Conservation (phyloP, 2,888 invertebrate genomes). For the Dicyrtomina minuta region DNA sequence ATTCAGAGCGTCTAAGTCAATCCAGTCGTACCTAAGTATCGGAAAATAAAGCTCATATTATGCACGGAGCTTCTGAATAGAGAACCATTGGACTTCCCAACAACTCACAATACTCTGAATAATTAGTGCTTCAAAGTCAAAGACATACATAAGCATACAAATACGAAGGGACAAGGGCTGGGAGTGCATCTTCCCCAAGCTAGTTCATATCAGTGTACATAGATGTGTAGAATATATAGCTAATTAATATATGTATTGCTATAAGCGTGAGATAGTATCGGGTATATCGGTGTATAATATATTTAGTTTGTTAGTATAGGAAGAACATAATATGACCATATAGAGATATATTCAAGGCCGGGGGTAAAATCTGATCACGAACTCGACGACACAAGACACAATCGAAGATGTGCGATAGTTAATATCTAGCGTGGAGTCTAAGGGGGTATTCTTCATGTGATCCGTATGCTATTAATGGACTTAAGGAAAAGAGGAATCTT, state of each 20-base stretch:
- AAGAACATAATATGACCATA: too few species aligned
- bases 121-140: too few species aligned
- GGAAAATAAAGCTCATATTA: conserved; percentile 24
- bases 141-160: too few species aligned
- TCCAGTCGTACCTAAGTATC: conserved; percentile 30
- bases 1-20: conserved; percentile 20
- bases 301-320: too few species aligned
- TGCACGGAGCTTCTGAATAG: too few species aligned
- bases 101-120: too few species aligned
- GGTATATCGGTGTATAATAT: background rate
- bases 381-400: conserved; percentile 26
- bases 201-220: too few species aligned
- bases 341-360: background rate
- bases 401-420: conserved; percentile 20
- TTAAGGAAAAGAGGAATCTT: conserved; percentile 22
- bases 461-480: conserved; percentile 23
- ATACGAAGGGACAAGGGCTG: background rate
- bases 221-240: too few species aligned
- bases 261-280: background rate
- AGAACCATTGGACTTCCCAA: too few species aligned
- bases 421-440: background rate
- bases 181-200: background rate
- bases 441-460: conserved; percentile 16
- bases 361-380: conserved; percentile 8
- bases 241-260: background rate